Conservation (phyloP, 1,140 invertebrate genomes). For the Camponotus pennsylvanicus region DNA sequence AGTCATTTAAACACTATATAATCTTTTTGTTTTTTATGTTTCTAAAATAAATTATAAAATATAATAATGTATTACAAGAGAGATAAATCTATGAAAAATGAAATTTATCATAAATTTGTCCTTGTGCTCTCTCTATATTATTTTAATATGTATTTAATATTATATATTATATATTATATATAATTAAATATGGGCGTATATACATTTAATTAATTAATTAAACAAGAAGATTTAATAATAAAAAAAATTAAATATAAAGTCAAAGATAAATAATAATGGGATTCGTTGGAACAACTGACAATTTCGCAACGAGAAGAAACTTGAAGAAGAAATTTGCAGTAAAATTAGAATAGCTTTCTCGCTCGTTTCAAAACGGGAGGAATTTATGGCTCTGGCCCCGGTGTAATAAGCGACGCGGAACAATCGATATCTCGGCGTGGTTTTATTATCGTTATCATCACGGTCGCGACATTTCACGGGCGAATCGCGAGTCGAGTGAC, state of each 20-base stretch:
- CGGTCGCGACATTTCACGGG: slow-evolving; percentile 20
- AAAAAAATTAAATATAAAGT: not conserved
- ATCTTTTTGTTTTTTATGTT: not conserved
- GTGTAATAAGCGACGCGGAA: slow-evolving; percentile 22
- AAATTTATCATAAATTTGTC: not conserved
- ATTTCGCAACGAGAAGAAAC: not conserved
- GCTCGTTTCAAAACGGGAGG: not conserved
- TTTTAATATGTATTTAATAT: not conserved
- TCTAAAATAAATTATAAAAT: not conserved
- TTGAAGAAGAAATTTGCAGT: not conserved
- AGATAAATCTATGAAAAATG: not conserved
- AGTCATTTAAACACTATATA: not conserved
- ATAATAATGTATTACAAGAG: not conserved
- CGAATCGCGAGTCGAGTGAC: slow-evolving; percentile 52
- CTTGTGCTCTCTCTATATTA: too few relatives aligned
- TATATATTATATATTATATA: not conserved
- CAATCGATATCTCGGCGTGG: slow-evolving; percentile 27
- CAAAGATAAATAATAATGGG: not conserved
- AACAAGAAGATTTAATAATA: not conserved
- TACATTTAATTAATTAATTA: not conserved
- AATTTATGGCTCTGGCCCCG: slow-evolving; percentile 10
- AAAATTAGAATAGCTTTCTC: not conserved
- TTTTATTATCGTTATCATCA: slow-evolving; percentile 40
- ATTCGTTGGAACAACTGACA: not conserved
- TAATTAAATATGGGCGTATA: too few relatives aligned